Conservation (phyloP, 2,888 invertebrate species). For the Margaritifera margaritifera region DNA sequence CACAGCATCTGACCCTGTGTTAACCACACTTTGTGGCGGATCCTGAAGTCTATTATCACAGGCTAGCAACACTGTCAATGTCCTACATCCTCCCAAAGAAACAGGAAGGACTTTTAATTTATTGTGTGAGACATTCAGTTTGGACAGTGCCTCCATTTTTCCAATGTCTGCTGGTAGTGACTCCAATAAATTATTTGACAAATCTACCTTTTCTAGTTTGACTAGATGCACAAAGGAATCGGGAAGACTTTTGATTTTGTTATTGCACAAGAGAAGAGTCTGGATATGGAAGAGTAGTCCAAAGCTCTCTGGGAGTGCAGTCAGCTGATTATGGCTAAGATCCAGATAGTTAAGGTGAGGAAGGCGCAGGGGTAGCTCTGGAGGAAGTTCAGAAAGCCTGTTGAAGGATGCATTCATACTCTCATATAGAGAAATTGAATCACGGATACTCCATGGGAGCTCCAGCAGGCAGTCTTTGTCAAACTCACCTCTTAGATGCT, state of each 20-base stretch:
- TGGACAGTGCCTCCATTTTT: slow-evolving; percentile 63
- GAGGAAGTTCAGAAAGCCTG: slow-evolving; percentile 66
- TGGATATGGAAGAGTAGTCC: slow-evolving; percentile 69
- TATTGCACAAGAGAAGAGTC: slow-evolving; percentile 64
- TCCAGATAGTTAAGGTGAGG: slow-evolving; percentile 70
- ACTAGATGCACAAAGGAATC: slow-evolving; percentile 62
- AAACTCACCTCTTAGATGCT: slow-evolving; percentile 69
- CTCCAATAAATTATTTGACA: slow-evolving; percentile 66
- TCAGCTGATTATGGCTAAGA: slow-evolving; percentile 68
- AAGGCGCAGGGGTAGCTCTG: slow-evolving; percentile 68
- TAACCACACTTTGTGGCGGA: slow-evolving; percentile 67
- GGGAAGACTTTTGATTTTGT: slow-evolving; percentile 64
- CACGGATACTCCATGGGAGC: slow-evolving; percentile 66
- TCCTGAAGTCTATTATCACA: slow-evolving; percentile 61
- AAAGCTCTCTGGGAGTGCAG: slow-evolving; percentile 68
- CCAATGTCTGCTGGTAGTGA: slow-evolving; percentile 66
- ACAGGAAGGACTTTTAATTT: slow-evolving; percentile 65
- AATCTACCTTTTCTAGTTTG: slow-evolving; percentile 69
- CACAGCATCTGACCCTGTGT: slow-evolving; percentile 65
- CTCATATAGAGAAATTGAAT: slow-evolving; percentile 70
- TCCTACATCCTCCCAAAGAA: slow-evolving; percentile 60
- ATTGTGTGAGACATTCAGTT: slow-evolving; percentile 68
- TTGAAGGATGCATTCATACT: slow-evolving; percentile 70
- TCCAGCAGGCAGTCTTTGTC: slow-evolving; percentile 65
- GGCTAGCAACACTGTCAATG: slow-evolving; percentile 63